Base-by-base conservation (phyloP, 2,797 vertebrate genomes). In the Coendou prehensilis region DNA sequence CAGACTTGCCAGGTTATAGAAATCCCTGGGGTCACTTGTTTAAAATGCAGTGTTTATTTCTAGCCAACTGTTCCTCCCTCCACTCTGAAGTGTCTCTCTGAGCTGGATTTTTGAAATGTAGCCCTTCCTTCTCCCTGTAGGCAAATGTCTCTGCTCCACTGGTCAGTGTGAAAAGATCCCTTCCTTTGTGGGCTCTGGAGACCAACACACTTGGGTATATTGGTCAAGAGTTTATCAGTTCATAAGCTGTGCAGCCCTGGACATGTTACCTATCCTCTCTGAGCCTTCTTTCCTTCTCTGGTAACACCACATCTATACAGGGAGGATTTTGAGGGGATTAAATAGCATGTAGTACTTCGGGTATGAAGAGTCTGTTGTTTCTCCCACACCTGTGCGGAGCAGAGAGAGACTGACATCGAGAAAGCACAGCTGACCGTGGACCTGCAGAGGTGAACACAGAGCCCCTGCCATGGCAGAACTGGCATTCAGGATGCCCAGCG, bases 261-360 rank as follows among this genome's bases (percentile, higher is more conserved):
- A 1, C n/a, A 83, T 5, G 1, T 78, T 75, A 64, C 41, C 1
- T 86, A 73, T 73, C n/a, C 26, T 95, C 82, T 56, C 56, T 79
- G 87, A 79, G 81, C 22, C 64, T 52, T 52, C 56, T 47, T 73
- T 88, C 45, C n/a, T 91, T 92, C 83, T 96, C 73, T 87, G 50
- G 69, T 26, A 94, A 57, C 26, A 33, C 17, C 14, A 6, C 0
- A 26, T 71, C 20, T 64, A 9, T 9, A 50, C 14, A 78, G 0
- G 6, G 41, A 87, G 14, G 30, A 73, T 75, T 76, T 85, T 41
- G 57, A 75, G 81, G 89, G 17, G 26, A 69, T 47, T 84, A 56
- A 91, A 45, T 26, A 84, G n/a, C 47, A 23, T 45, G 20, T 23
- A 45, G 73, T 33, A 28, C 28, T 17, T 64, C 18, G 18, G 3